Conservation (phyloP, 1,140 invertebrate species). For the Drosophila pallidifrons region DNA sequence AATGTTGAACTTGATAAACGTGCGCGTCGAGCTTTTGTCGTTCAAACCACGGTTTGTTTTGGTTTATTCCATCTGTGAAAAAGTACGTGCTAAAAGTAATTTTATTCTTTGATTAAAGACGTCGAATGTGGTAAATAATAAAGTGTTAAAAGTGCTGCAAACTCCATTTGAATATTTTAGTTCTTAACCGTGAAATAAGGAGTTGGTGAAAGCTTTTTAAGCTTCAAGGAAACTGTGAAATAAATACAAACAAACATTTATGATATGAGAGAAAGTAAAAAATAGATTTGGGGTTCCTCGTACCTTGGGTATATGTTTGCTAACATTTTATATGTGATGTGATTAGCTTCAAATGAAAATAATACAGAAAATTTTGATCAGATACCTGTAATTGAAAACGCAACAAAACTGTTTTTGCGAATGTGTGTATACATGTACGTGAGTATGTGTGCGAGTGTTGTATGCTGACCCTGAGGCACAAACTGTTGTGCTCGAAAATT, state of each 20-base stretch:
- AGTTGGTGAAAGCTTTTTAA: slow-evolving; percentile 20
- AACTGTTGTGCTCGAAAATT: too few species aligned
- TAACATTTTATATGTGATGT: slow-evolving; percentile 44
- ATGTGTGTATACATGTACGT: background rate
- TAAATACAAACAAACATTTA: background rate
- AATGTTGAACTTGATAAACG: slow-evolving; percentile 73
- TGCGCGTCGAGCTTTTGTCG: slow-evolving; percentile 50
- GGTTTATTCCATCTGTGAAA: slow-evolving; percentile 14
- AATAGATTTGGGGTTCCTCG: slow-evolving; percentile 7
- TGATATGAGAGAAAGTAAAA: background rate
- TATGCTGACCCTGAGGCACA: background rate
- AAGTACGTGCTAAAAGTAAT: background rate
- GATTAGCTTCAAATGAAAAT: slow-evolving; percentile 36
- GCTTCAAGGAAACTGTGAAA: background rate
- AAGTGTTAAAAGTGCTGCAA: slow-evolving; percentile 5
- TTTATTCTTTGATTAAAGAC: slow-evolving; percentile 20
- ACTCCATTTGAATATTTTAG: background rate
- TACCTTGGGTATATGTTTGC: background rate
- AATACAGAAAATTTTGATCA: slow-evolving; percentile 31
- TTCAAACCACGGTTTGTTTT: slow-evolving; percentile 3
- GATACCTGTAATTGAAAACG: slow-evolving; percentile 76
- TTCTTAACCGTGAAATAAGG: background rate
- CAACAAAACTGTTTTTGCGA: slow-evolving; percentile 38
- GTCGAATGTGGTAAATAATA: background rate
- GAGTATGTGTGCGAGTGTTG: too few species aligned